A percentile compares a stretch with the other conserved stretches of the same genome.
These are phyloP conservation scores for Macroteleia sp. DNA, from an alignment of 2,888 invertebrate species.

Conservation along the genomic window DNA sequence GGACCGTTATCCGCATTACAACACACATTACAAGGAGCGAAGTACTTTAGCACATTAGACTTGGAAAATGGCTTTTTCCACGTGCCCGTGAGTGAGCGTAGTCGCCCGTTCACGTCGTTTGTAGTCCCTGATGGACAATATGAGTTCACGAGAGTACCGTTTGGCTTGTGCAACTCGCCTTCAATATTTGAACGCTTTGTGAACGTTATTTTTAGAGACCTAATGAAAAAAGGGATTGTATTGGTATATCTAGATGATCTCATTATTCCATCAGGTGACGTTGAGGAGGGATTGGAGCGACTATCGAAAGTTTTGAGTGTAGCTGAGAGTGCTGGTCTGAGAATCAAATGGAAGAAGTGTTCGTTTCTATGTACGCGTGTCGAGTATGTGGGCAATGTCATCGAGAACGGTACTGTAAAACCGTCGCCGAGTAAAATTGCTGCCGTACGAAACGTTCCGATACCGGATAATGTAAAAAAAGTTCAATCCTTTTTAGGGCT, in stretches of 20 bases:
- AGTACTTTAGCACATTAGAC: neutral
- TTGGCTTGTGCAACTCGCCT: neutral
- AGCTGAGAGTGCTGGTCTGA: neutral
- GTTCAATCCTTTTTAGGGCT: slow-evolving; percentile 3
- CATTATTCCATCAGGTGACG: neutral
- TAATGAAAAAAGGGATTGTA: neutral
- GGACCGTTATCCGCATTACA: neutral
- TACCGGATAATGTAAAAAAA: neutral
- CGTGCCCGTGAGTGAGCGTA: neutral
- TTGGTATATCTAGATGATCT: neutral
- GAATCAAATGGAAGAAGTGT: neutral
- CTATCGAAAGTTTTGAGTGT: neutral
- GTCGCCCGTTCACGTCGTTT: neutral
- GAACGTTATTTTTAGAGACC: neutral
- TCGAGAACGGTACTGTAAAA: neutral
- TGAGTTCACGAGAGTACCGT: neutral
- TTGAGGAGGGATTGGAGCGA: neutral
- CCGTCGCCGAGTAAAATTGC: neutral
- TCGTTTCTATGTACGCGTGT: neutral
- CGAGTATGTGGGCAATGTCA: neutral
- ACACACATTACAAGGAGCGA: neutral
- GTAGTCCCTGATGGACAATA: neutral
- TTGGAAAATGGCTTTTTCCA: neutral
- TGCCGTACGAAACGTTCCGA: neutral
- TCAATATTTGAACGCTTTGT: neutral